A percentile compares a stretch with the other conserved stretches of the same genome.
Evolutionary conservation across 2,888 invertebrate genomes (phyloP).

Genomic region (Parthenolecanium corni): DNA sequence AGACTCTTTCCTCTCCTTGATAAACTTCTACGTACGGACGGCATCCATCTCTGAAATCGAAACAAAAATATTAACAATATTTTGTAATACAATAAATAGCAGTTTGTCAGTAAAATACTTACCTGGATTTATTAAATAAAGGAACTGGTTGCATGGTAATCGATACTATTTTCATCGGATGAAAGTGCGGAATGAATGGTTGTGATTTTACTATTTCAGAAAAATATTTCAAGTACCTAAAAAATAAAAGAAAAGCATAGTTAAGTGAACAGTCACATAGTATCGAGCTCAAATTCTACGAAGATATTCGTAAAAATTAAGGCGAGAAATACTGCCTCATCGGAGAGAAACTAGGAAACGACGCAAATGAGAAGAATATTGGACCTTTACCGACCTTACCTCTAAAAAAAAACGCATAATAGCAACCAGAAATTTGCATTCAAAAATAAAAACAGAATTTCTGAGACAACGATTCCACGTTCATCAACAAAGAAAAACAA

Average conservation of each 20-base stretch:
- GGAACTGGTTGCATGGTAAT: constrained; percentile 80
- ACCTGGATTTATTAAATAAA: constrained; percentile 80
- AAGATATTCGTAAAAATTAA: no score
- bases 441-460: no score
- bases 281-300: no score
- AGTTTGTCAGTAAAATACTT: constrained; percentile 34
- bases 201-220: constrained; percentile 60
- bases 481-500: no score
- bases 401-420: neutral
- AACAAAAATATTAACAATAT: constrained; percentile 13
- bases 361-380: neutral
- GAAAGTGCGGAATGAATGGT: constrained; percentile 65
- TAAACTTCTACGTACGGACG: constrained; percentile 85
- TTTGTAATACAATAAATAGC: neutral
- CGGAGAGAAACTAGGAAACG: neutral
- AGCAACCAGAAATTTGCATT: no score
- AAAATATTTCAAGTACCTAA: constrained; percentile 76
- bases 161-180: constrained; percentile 67
- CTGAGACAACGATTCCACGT: no score
- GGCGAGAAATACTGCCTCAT: no score
- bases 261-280: no score
- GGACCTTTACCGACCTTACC: no score
- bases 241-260: neutral
- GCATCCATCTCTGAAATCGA: constrained; percentile 65
- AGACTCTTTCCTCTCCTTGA: constrained; percentile 69